Evolutionary conservation across 2,888 invertebrate species (phyloP), one percentile per base, ranked within the genome.

Genomic region (Druceiella hillmani): DNA sequence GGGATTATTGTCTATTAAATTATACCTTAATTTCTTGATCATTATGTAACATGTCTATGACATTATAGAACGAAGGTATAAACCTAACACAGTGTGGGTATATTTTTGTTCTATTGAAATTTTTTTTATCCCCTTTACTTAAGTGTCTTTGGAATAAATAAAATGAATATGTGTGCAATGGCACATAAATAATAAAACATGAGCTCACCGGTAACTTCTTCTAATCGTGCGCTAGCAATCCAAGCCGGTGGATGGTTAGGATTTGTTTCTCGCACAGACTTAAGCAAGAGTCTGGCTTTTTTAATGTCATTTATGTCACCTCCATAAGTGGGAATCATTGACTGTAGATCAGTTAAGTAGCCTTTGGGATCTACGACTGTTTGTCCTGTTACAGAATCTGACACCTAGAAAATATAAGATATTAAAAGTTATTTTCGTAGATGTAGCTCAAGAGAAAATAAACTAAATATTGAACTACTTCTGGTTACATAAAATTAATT

Each of bases 301-400:
- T 98, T 98, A 9, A 97, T 95, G 56, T 97, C 97, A 61, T 92
- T 93, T 26, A 97, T 95, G 58, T 97, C 98, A 2, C 97, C 97
- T 1, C 98, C 98, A 56, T 97, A 94, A 0, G 93, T 91, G 0
- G 99, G 99, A 53, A 99, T 91, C 97, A 99, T 99, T 13, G 95
- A 95, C 58, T 99, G 97, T 31, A 99, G 70, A 63, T 99, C 99
- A 1, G 99, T 99, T n/a, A 99, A 76, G 59, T 99, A 99, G 2
- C 99, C 99, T 63, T 99, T 99, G 0, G 99, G 99, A 68, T 99
- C 99, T 0, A 99, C 97, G 0, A 99, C 98, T 0, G 99, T 99
- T 68, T 99, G 99, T 0, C 99, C 99, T 2, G 91, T 89, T 1
- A 99, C 98, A 0, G 98, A 98, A 65, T 99, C 99, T 0, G 99